These are phyloP conservation scores for Potamarius usumacintae DNA, from an alignment of 2,113 vertebrate genomes.

Conservation along the genomic window DNA sequence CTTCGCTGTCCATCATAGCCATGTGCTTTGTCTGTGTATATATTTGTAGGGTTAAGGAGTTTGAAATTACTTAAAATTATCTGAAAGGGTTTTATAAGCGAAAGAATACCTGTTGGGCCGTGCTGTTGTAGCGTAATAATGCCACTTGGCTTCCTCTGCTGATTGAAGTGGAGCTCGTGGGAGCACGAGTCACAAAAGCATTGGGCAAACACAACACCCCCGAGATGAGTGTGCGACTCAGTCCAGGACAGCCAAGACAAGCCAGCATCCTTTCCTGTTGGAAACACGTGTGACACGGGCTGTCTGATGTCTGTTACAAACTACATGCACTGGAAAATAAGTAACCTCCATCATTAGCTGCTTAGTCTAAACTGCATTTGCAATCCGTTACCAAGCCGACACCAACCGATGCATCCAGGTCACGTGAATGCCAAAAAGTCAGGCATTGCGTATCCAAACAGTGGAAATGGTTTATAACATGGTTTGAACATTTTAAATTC, in stretches of 20 bases:
- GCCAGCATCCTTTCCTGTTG: slow-evolving; percentile 68
- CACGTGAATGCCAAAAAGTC: neutral
- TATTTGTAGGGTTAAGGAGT: neutral
- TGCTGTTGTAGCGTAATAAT: slow-evolving; percentile 69
- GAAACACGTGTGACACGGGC: neutral
- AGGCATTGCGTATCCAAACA: neutral
- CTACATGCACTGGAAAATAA: neutral
- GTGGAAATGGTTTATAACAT: neutral
- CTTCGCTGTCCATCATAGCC: too few species aligned
- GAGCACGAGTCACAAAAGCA: slow-evolving; percentile 47
- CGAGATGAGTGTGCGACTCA: slow-evolving; percentile 38
- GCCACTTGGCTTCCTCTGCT: slow-evolving; percentile 57
- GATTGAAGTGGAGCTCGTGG: slow-evolving; percentile 58
- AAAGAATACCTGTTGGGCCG: slow-evolving; percentile 53
- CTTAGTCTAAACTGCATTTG: too few species aligned
- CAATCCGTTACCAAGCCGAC: neutral
- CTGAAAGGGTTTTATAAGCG: neutral
- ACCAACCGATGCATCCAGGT: neutral
- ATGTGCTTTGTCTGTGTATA: neutral
- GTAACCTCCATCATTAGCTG: neutral
- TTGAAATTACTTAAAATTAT: neutral
- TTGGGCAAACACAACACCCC: slow-evolving; percentile 17
- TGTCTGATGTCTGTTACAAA: neutral
- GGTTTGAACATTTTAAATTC: neutral
- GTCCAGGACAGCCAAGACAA: slow-evolving; percentile 59